Base-by-base conservation (phyloP, 2,888 invertebrate genomes). In the Nomada lathburiana region DNA sequence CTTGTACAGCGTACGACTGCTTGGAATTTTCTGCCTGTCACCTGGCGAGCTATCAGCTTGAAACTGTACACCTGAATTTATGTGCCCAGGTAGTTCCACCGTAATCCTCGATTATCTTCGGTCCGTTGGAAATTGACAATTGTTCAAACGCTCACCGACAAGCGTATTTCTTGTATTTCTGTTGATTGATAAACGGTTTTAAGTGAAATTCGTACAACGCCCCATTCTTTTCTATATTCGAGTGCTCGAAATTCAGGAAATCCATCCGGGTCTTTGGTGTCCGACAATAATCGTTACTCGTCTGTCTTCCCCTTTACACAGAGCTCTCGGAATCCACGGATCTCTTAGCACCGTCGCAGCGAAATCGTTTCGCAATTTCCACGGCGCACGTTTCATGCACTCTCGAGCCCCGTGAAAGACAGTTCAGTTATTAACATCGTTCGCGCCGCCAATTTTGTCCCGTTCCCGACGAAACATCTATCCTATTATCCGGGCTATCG, bases 401-500 rank as follows among this genome's bases (percentile, higher is more conserved):
- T 57, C 73, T 53, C 42, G 11, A 47, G 16, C 36, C 13, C 16
- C 13, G 20, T 16, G 5, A 26, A 16, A 52, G 29, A 26, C 63
- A 18, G 23, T 11, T 2, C 53, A 16, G 67, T 80, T 75, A 81
- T 81, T 81, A 81, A 62, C 80, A 60, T 69, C n/a, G 42, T 3
- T 26, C 44, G 4, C 44, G 29, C 36, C 23, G 16, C 64, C 69
- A 42, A 64, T 80, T 80, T 53, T 42, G 36, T 64, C 26, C 72
- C 64, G 42, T 65, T 64, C 42, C 3, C 16, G 13, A n/a, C 13
- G 23, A n/a, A 53, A 67, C 2, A 3, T 47, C 7, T 0, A 0
- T 36, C 36, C 36, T 3, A 47, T 10, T 0, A 3, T 47, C 47
- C 13, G 0, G 11, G 47, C 10, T 3, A 16, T 16, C 47, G 47